A percentile compares a stretch with the other conserved stretches of the same genome.
Conservation (phyloP, 2,888 invertebrate genomes). For the Abscondita cerata region DNA sequence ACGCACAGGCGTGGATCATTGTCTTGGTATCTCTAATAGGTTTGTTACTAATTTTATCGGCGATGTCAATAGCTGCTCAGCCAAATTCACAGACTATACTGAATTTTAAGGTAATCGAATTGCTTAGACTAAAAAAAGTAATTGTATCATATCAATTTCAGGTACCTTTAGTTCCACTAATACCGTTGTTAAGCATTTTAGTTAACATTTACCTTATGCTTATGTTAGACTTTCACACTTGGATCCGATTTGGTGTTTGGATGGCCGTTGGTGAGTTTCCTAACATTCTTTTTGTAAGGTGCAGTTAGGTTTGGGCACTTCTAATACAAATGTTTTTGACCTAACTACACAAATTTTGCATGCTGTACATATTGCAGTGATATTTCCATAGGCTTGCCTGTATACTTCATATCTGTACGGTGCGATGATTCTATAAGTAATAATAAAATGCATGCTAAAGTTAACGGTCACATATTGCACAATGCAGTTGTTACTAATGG, state of each 20-base stretch:
- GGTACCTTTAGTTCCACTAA: slow-evolving; percentile 83
- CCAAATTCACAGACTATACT: slow-evolving; percentile 69
- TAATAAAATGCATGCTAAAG: slow-evolving; percentile 21
- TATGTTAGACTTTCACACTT: slow-evolving; percentile 77
- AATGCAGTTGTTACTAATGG: slow-evolving; percentile 22
- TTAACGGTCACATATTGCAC: slow-evolving; percentile 16
- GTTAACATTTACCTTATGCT: slow-evolving; percentile 87
- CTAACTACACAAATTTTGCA: slow-evolving; percentile 39
- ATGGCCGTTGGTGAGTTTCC: slow-evolving; percentile 73
- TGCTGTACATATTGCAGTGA: slow-evolving; percentile 42
- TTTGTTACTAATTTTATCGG: slow-evolving; percentile 54
- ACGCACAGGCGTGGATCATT: slow-evolving; percentile 53
- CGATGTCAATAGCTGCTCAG: slow-evolving; percentile 66
- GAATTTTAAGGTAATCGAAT: slow-evolving; percentile 68
- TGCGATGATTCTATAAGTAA: slow-evolving; percentile 20
- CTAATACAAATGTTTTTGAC: not conserved
- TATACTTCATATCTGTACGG: slow-evolving; percentile 45
- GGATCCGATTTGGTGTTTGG: slow-evolving; percentile 87
- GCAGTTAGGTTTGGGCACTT: not conserved
- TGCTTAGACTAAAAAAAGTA: not conserved
- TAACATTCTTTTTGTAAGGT: slow-evolving; percentile 6
- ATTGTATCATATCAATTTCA: slow-evolving; percentile 48
- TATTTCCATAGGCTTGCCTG: slow-evolving; percentile 53
- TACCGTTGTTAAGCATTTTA: slow-evolving; percentile 82
- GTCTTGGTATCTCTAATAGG: slow-evolving; percentile 49